These are phyloP conservation scores for Saturnia japonica DNA, from an alignment of 2,888 invertebrate genomes.

Conservation along the genomic window DNA sequence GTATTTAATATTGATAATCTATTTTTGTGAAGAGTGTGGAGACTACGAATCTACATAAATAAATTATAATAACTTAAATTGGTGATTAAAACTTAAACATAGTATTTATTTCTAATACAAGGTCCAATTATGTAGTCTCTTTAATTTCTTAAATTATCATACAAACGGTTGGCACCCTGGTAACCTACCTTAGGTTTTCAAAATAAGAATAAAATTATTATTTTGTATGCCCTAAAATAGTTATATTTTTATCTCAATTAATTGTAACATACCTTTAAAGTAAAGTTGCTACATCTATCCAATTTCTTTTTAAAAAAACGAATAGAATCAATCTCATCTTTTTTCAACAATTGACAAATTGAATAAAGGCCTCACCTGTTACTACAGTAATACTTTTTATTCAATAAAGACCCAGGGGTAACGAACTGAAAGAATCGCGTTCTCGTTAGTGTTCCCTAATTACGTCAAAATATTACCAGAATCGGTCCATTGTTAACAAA, in stretches of 20 bases:
- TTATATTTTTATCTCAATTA: neutral
- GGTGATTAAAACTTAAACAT: too few species aligned
- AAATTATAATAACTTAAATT: too few species aligned
- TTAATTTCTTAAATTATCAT: too few species aligned
- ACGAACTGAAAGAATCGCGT: conserved; percentile 42
- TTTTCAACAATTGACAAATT: conserved; percentile 16
- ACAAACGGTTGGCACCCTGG: too few species aligned
- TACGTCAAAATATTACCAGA: conserved; percentile 72
- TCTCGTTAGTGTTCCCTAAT: conserved; percentile 76
- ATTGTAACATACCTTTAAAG: neutral
- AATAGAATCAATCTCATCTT: neutral
- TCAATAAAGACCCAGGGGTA: conserved; percentile 38
- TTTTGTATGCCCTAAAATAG: neutral
- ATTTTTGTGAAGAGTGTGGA: too few species aligned
- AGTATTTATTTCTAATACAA: too few species aligned
- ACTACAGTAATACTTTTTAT: conserved; percentile 28
- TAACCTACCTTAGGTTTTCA: too few species aligned
- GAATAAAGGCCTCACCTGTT: conserved; percentile 23
- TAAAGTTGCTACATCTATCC: neutral
- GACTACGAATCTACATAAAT: too few species aligned
- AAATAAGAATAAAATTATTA: too few species aligned
- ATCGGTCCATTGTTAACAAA: conserved; percentile 64
- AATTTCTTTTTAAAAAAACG: neutral
- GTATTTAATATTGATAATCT: too few species aligned
- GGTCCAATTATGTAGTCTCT: too few species aligned